A percentile compares a stretch with the other conserved stretches of the same genome.
Conservation (phyloP, 2,797 vertebrate genomes). For the Sibirionetta formosa region DNA sequence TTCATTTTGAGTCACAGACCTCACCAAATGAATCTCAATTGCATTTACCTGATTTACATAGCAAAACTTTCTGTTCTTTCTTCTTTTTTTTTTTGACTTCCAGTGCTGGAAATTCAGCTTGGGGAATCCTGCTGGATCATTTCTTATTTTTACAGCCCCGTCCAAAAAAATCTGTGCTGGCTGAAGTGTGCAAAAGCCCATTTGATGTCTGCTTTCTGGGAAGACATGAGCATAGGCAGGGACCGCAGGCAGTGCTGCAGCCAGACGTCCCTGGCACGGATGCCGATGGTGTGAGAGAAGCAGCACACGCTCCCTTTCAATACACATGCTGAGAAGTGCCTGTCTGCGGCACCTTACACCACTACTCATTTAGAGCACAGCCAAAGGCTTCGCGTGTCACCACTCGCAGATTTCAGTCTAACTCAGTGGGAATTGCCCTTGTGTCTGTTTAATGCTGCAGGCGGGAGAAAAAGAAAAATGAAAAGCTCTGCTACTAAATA, state of each 20-base stretch:
- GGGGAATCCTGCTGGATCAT: not conserved
- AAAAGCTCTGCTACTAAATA: not conserved
- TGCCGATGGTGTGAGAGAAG: not conserved
- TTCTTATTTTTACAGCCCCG: not conserved
- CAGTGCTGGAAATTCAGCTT: not conserved
- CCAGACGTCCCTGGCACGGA: not conserved
- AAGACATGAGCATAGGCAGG: not conserved
- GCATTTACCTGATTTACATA: not conserved
- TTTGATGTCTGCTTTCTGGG: not conserved
- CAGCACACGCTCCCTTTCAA: not conserved
- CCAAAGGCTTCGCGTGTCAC: not conserved
- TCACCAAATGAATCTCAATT: not conserved
- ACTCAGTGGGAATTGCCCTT: not conserved
- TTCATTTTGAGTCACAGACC: not conserved
- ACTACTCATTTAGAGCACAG: not conserved
- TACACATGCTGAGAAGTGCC: not conserved
- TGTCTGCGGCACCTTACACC: not conserved
- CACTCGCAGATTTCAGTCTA: not conserved
- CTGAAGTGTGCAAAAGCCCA: not conserved
- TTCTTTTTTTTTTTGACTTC: not conserved
- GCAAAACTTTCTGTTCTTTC: not conserved
- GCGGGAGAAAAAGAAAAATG: not conserved
- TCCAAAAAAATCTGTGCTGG: not conserved
- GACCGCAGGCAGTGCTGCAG: rapidly evolving
- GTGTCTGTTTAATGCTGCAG: not conserved